Evolutionary conservation across 2,797 vertebrate species (phyloP).

Genomic region (Crax fasciolata): DNA sequence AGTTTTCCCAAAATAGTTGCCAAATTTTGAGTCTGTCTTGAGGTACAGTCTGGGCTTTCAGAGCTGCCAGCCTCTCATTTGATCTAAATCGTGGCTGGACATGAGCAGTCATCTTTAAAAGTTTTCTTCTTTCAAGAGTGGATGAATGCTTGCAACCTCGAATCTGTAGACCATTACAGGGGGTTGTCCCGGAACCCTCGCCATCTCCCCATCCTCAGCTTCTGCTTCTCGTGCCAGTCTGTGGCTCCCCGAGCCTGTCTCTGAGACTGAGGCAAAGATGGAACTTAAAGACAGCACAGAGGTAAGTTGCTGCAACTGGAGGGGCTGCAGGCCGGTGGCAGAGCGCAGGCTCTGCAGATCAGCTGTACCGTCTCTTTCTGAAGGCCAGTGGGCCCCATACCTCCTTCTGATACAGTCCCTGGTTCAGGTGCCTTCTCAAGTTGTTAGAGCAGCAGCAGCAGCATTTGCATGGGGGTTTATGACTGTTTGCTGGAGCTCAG

Average conservation of each 20-base stretch:
- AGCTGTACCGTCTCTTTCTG: neutral
- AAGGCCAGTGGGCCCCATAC: rapidly evolving
- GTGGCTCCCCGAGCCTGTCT: neutral
- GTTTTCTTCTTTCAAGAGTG: neutral
- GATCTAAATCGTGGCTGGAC: neutral
- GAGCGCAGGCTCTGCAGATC: neutral
- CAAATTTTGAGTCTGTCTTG: neutral
- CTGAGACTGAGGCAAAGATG: neutral
- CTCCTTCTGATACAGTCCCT: neutral
- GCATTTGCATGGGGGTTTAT: neutral
- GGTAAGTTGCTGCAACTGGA: neutral
- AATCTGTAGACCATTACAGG: neutral
- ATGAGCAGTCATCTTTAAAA: neutral
- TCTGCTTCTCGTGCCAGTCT: neutral
- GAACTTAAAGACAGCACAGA: neutral
- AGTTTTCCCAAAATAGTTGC: neutral
- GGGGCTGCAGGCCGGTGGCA: neutral
- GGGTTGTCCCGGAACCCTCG: neutral
- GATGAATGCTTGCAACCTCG: neutral
- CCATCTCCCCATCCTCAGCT: neutral
- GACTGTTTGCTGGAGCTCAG: neutral
- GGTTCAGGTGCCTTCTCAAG: neutral
- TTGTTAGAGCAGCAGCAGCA: neutral
- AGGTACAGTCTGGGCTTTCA: neutral
- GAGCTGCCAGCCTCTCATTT: neutral